Conservation (phyloP, 2,797 vertebrate species). For the Mus spretus region DNA sequence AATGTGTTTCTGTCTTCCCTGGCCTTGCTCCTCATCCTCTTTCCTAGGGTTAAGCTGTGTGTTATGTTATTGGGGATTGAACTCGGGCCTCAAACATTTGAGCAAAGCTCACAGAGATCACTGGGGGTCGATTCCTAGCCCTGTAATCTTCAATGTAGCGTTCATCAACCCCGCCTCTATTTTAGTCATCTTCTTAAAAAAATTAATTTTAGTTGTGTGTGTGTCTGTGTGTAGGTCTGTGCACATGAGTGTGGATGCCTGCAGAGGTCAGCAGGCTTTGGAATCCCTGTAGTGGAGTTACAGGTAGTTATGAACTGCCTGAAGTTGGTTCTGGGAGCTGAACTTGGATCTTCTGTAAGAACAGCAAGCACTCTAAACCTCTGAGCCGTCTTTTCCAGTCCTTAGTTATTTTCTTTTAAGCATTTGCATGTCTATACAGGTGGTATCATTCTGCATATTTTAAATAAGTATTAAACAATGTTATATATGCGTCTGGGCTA, state of each 20-base stretch:
- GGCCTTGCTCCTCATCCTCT: background rate
- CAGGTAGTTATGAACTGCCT: background rate
- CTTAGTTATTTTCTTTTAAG: background rate
- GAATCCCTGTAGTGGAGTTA: background rate
- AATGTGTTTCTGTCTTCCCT: background rate
- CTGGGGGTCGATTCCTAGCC: background rate
- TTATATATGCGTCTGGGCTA: background rate
- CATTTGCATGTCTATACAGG: background rate
- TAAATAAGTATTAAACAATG: conserved; percentile 6
- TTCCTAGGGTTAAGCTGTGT: background rate
- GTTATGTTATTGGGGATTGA: background rate
- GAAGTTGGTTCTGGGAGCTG: background rate
- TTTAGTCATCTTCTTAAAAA: background rate
- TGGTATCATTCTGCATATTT: conserved; percentile 22
- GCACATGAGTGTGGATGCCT: background rate
- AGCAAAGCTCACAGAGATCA: background rate
- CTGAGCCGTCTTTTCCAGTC: background rate
- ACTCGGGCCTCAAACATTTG: background rate
- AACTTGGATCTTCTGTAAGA: background rate
- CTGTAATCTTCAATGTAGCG: background rate
- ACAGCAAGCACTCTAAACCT: background rate
- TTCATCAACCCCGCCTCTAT: background rate
- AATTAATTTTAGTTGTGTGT: background rate
- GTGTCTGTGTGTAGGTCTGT: background rate
- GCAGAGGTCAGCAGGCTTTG: background rate